These are phyloP conservation scores for Bombyx mandarina DNA, from an alignment of 1,140 invertebrate species.

Conservation along the genomic window DNA sequence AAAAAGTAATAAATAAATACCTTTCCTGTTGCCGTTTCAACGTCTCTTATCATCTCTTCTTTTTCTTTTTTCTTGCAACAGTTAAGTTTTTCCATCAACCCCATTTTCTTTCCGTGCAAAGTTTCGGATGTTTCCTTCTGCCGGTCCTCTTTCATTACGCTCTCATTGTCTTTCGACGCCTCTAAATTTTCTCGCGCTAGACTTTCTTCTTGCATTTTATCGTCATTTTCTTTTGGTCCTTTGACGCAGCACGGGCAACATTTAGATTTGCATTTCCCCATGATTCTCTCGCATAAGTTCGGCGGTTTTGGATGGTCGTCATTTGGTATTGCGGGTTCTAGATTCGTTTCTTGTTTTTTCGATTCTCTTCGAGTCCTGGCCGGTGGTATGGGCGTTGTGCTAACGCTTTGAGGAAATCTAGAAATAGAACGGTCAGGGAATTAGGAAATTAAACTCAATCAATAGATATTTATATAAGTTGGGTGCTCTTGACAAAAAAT, in stretches of 20 bases:
- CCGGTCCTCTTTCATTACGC: slow-evolving; percentile 15
- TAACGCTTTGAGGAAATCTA: slow-evolving; percentile 62
- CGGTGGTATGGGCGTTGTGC: slow-evolving; percentile 56
- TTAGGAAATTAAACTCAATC: too few species aligned
- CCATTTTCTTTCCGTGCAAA: slow-evolving; percentile 22
- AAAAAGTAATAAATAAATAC: slow-evolving; percentile 13
- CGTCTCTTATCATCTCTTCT: slow-evolving; percentile 28
- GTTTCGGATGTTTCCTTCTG: background rate
- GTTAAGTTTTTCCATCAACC: slow-evolving; percentile 41
- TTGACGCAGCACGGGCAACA: slow-evolving; percentile 54
- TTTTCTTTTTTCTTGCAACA: slow-evolving; percentile 43
- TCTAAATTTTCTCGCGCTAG: slow-evolving; percentile 8
- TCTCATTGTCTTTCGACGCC: slow-evolving; percentile 23
- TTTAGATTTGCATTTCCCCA: slow-evolving; percentile 50
- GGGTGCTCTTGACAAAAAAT: too few species aligned
- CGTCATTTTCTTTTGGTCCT: slow-evolving; percentile 23
- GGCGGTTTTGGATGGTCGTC: slow-evolving; percentile 25
- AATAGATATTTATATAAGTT: too few species aligned
- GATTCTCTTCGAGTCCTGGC: slow-evolving; percentile 33
- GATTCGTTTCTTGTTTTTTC: slow-evolving; percentile 22
- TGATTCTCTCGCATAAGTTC: slow-evolving; percentile 46
- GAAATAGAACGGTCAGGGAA: background rate
- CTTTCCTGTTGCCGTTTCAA: slow-evolving; percentile 50
- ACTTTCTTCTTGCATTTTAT: slow-evolving; percentile 12
- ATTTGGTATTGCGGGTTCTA: slow-evolving; percentile 5